phyloP scores from a whole-genome alignment of 2,113 vertebrate species.

The Equus quagga region DNA sequence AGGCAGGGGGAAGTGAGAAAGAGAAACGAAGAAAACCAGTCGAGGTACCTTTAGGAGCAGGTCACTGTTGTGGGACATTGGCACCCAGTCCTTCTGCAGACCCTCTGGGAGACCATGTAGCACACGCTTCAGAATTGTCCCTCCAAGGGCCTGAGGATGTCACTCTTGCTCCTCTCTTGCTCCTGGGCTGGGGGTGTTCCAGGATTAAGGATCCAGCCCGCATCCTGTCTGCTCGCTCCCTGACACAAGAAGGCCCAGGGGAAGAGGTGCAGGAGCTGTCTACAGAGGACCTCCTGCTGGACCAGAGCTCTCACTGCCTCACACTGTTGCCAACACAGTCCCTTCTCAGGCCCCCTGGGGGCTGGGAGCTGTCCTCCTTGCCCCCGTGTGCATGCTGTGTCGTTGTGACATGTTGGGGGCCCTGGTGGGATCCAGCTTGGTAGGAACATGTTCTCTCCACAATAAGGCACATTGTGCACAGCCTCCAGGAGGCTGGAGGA shows the following conservation, averaged over 20 bases:
- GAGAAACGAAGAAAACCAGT: neutral
- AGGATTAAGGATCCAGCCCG: neutral
- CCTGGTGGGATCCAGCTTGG: neutral
- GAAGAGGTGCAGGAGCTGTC: neutral
- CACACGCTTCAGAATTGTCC: neutral
- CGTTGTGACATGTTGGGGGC: neutral
- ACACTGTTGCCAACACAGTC: neutral
- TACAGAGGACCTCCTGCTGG: neutral
- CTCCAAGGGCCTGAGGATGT: neutral
- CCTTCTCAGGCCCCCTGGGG: neutral
- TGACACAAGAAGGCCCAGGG: rapidly evolving
- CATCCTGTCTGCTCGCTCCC: neutral
- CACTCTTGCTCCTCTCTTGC: neutral
- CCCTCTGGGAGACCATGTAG: neutral
- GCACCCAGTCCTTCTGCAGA: neutral
- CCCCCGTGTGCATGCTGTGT: neutral
- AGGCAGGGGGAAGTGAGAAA: neutral
- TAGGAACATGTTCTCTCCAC: neutral
- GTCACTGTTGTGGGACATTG: neutral
- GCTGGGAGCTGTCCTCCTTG: neutral
- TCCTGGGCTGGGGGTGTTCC: neutral
- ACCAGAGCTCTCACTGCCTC: neutral
- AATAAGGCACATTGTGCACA: neutral
- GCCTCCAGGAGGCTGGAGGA: too few relatives aligned
- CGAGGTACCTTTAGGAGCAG: too few relatives aligned